These are phyloP conservation scores for Aplocera efformata DNA, from an alignment of 2,888 invertebrate genomes.

Conservation along the genomic window DNA sequence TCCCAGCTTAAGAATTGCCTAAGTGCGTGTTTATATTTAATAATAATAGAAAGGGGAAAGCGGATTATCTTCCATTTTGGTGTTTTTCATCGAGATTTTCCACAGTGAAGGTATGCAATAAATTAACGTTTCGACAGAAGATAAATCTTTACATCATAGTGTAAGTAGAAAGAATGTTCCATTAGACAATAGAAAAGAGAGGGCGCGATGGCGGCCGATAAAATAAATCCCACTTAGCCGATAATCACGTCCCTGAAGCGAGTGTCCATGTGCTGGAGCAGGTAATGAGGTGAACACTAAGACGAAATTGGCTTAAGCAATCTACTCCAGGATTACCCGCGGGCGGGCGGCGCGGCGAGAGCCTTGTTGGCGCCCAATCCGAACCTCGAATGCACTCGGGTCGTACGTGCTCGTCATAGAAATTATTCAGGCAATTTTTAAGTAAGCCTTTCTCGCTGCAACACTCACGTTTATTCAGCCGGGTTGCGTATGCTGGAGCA, in stretches of 20 bases:
- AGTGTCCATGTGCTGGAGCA: slow-evolving; percentile 51
- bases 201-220: slow-evolving; percentile 42
- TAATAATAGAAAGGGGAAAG: slow-evolving; percentile 44
- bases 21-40: slow-evolving; percentile 59
- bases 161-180: slow-evolving; percentile 50
- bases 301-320: slow-evolving; percentile 71
- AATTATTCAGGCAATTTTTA: slow-evolving; percentile 75
- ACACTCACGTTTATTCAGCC: slow-evolving; percentile 70
- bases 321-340: slow-evolving; percentile 40
- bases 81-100: slow-evolving; percentile 28
- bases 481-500: slow-evolving; percentile 61
- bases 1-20: slow-evolving; percentile 52
- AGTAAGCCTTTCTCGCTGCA: slow-evolving; percentile 71
- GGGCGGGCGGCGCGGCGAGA: slow-evolving; percentile 26
- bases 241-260: slow-evolving; percentile 64
- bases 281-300: slow-evolving; percentile 65
- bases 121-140: slow-evolving; percentile 28
- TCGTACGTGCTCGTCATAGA: slow-evolving; percentile 74
- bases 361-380: slow-evolving; percentile 42
- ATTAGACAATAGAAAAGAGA: slow-evolving; percentile 52
- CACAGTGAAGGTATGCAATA: slow-evolving; percentile 18
- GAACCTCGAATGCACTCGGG: slow-evolving; percentile 60
- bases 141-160: slow-evolving; percentile 34
- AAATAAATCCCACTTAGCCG: slow-evolving; percentile 69
- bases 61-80: slow-evolving; percentile 41